These are phyloP conservation scores for Drosophila emarginata DNA, from an alignment of 2,888 invertebrate genomes.

Conservation along the genomic window DNA sequence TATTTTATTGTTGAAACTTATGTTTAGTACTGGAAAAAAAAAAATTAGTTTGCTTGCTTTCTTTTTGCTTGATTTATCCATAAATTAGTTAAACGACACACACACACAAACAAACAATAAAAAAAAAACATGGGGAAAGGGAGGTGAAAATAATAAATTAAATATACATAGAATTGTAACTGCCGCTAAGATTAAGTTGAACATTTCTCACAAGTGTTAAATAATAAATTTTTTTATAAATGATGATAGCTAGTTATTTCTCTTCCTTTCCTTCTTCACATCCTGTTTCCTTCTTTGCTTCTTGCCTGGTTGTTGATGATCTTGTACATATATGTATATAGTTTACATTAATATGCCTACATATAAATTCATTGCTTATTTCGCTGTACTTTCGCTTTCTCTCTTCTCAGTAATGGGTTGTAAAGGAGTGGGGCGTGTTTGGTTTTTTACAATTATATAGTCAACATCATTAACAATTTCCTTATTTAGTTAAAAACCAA, in stretches of 20 bases:
- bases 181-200: background rate
- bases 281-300: background rate
- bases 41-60: constrained; percentile 12
- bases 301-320: constrained; percentile 18
- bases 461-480: background rate
- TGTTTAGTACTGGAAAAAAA: constrained; percentile 3
- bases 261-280: background rate
- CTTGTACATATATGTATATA: constrained; percentile 49
- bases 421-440: background rate
- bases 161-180: constrained; percentile 29
- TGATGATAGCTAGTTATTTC: constrained; percentile 46
- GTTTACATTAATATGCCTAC: constrained; percentile 65
- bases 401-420: background rate
- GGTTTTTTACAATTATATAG: background rate
- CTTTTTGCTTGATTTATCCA: constrained; percentile 51
- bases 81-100: constrained; percentile 61
- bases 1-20: constrained; percentile 1
- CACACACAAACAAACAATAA: constrained; percentile 20
- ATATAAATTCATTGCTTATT: constrained; percentile 74
- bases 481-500: background rate
- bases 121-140: background rate
- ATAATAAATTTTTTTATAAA: constrained; percentile 32
- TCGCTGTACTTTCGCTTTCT: constrained; percentile 59
- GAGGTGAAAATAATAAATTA: constrained; percentile 46
- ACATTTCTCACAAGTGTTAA: constrained; percentile 10